Evolutionary conservation across 2,888 invertebrate species (phyloP).

Genomic region (Poecilus cupreus): DNA sequence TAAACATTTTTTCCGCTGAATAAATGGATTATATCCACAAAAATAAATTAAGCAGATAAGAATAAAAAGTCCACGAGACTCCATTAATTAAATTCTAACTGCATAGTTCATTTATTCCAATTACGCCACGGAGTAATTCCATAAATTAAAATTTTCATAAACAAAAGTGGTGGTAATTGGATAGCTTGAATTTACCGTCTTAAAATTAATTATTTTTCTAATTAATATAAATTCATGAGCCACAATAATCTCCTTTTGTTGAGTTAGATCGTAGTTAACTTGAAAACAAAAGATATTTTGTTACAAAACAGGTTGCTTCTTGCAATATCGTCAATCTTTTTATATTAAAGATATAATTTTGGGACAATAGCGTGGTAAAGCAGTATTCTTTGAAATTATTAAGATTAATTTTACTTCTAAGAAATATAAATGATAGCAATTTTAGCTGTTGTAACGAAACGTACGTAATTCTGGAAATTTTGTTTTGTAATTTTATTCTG

Average conservation of each 20-base stretch:
- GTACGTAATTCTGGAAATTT: constrained; percentile 1
- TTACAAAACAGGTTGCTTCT: neutral
- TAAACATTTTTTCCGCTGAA: neutral
- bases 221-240: neutral
- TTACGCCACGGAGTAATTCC: neutral
- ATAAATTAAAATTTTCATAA: constrained; percentile 15
- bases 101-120: constrained; percentile 13
- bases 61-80: neutral
- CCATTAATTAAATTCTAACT: constrained; percentile 16
- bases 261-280: neutral
- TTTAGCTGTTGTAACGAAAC: neutral
- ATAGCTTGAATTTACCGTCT: neutral
- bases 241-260: constrained; percentile 6
- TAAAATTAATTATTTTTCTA: constrained; percentile 14
- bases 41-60: neutral
- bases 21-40: neutral
- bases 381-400: constrained; percentile 8
- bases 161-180: neutral
- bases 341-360: neutral
- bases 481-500: neutral
- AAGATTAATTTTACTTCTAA: constrained; percentile 10
- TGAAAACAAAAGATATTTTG: constrained; percentile 10
- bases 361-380: neutral
- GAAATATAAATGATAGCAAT: neutral
- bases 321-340: constrained; percentile 3